Percentiles rank a stretch among this genome's conserved stretches.
Conservation (phyloP, 2,888 invertebrate species). For the Synergus itoensis region DNA sequence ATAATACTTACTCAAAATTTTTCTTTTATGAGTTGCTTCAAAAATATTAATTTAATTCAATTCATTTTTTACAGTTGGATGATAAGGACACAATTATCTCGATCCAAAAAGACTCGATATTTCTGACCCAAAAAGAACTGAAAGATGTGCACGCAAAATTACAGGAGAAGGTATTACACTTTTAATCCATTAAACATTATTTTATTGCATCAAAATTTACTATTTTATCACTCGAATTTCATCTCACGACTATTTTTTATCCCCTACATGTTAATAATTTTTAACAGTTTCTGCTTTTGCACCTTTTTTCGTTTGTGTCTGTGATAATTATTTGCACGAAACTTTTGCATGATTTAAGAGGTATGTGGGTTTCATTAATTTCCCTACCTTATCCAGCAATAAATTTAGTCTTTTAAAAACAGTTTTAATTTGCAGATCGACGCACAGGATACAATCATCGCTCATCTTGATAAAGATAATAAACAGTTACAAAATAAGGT, state of each 20-base stretch:
- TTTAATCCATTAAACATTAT: not conserved
- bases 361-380: slow-evolving; percentile 35
- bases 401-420: slow-evolving; percentile 23
- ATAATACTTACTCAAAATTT: not conserved
- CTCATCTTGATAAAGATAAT: slow-evolving; percentile 69
- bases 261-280: not conserved
- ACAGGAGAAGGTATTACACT: slow-evolving; percentile 69
- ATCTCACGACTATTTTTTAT: not conserved
- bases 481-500: slow-evolving; percentile 70
- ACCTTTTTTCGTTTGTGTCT: slow-evolving; percentile 4
- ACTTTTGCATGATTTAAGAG: slow-evolving; percentile 33
- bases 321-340: slow-evolving; percentile 41
- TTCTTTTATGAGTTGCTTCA: not conserved
- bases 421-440: slow-evolving; percentile 66
- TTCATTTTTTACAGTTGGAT: slow-evolving; percentile 62
- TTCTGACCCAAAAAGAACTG: slow-evolving; percentile 70
- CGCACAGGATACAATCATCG: slow-evolving; percentile 64
- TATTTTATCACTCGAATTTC: slow-evolving; percentile 37
- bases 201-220: slow-evolving; percentile 14
- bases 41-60: not conserved
- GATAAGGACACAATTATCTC: slow-evolving; percentile 72
- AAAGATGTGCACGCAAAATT: slow-evolving; percentile 69
- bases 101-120: slow-evolving; percentile 73
- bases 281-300: not conserved
- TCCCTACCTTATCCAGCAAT: not conserved